These are phyloP conservation scores for Augiades crinisus DNA, from an alignment of 2,888 invertebrate genomes.

Conservation along the genomic window DNA sequence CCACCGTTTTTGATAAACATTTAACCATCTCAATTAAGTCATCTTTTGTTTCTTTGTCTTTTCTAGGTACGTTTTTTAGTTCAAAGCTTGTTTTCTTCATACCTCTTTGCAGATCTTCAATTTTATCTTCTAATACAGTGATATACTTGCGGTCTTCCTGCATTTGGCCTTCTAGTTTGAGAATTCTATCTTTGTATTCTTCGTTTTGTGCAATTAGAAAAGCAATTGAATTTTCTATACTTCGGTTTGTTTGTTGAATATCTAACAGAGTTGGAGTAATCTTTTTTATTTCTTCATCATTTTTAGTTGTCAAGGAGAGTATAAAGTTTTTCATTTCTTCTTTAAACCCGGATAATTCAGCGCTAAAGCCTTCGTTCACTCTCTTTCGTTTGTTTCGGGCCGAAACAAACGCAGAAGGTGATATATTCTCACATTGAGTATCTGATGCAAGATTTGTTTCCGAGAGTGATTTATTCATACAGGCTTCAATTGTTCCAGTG, in stretches of 20 bases:
- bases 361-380: neutral
- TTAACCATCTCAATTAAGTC: neutral
- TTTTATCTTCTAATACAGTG: neutral
- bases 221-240: conserved; percentile 24
- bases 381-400: conserved; percentile 2
- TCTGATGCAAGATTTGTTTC: neutral
- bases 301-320: neutral
- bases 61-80: neutral
- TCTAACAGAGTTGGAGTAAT: neutral
- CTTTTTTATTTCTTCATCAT: neutral
- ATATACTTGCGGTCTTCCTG: conserved; percentile 10
- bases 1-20: neutral
- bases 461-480: neutral
- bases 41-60: neutral
- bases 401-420: neutral
- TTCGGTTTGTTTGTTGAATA: conserved; percentile 21
- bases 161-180: neutral
- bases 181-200: conserved; percentile 18
- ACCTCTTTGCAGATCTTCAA: neutral
- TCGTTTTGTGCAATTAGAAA: conserved; percentile 22
- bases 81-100: neutral
- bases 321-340: neutral
- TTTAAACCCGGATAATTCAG: neutral
- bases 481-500: too few relatives aligned
- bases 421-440: neutral